Evolutionary conservation across 2,113 vertebrate genomes (phyloP), one percentile per base, ranked within the genome.

Genomic region (Anguilla rostrata): DNA sequence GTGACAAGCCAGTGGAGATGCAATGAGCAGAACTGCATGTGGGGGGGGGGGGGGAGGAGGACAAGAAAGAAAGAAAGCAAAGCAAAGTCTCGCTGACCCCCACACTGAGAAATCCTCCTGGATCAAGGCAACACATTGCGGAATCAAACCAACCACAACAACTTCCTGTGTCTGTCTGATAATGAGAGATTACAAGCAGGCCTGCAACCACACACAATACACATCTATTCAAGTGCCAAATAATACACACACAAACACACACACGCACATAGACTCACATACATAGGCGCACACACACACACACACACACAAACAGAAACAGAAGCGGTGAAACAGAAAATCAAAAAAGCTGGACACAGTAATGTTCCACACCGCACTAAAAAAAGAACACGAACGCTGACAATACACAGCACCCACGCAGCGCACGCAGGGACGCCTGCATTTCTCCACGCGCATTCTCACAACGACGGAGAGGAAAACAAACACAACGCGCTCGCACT

Each of bases 161-260:
- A 83, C 92, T 90, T 92, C 91, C 86, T 92, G 88, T 88, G 84
- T 80, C 83, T 78, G 75, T 85, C 87, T 86, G 86, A 39, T 91
- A 92, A 94, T 91, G 90, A 93, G 89, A 87, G 85, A 86, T 89
- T 87, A 90, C 90, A 89, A 87, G 84, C 85, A 89, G 85, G 89
- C 82, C 83, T 85, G 57, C 39, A 60, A 81, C 20, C 57, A 87
- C 80, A 71, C 82, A 80, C 84, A 87, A 71, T 46, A 6, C 84
- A 88, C 80, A 81, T 49, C 46, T 26, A 84, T n/a, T n/a, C n/a
- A n/a, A n/a, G n/a, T n/a, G n/a, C n/a, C n/a, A n/a, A n/a, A n/a
- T n/a, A n/a, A n/a, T n/a, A n/a, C 18, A 86, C 39, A 83, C 14
- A 5, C 26, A 43, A 22, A 85, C 49, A 40, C 8, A 40, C 41